phyloP scores from a whole-genome alignment of 2,888 invertebrate species.

The Eupeodes latifasciatus region DNA sequence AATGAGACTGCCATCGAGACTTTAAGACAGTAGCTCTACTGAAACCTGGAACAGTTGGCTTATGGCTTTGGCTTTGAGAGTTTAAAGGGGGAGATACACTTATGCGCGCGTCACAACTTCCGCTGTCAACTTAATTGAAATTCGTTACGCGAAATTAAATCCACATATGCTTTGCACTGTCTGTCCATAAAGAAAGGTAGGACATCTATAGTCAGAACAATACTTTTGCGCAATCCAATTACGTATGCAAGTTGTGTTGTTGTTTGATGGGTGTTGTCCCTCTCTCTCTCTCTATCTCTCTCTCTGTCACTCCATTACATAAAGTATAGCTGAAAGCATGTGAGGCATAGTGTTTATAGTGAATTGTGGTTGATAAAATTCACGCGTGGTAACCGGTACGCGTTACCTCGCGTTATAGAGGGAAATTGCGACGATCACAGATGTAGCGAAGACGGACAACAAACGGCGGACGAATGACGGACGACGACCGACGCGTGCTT shows the following conservation, averaged over 20 bases:
- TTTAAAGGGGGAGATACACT: conserved; percentile 39
- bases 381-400: background rate
- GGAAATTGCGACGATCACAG: background rate
- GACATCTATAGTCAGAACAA: conserved; percentile 59
- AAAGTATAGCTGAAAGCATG: conserved; percentile 29
- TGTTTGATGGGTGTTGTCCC: conserved; percentile 26
- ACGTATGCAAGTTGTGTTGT: conserved; percentile 61
- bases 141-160: conserved; percentile 74
- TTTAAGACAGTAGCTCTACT: conserved; percentile 46
- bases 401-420: no score
- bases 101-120: conserved; percentile 63
- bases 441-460: background rate
- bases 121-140: conserved; percentile 73
- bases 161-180: conserved; percentile 53
- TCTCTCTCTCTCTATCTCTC: background rate
- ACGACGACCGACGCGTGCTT: conserved; percentile 42
- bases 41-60: conserved; percentile 34
- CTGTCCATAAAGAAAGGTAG: conserved; percentile 44
- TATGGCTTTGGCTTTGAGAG: background rate
- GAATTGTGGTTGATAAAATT: conserved; percentile 46
- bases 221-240: conserved; percentile 64
- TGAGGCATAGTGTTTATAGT: conserved; percentile 2
- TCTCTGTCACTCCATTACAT: conserved; percentile 34
- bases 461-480: background rate
- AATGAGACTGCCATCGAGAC: background rate